A percentile compares a stretch with the other conserved stretches of the same genome.
Evolutionary conservation across 2,888 invertebrate genomes (phyloP).

Genomic region (Cyrtodaria siliqua): DNA sequence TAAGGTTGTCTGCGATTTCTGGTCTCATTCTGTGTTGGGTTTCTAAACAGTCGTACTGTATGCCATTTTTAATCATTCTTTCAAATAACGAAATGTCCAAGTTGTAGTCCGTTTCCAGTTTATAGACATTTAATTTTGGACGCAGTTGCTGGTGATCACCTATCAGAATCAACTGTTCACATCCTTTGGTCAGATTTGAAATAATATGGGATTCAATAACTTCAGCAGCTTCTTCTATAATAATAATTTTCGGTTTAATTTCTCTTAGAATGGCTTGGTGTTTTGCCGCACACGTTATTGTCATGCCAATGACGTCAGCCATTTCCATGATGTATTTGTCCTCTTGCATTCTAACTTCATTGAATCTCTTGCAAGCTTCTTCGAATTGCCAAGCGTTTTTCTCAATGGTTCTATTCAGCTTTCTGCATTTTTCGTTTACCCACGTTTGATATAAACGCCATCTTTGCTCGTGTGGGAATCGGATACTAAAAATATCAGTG

Average conservation of each 20-base stretch:
- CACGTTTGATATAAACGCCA: slow-evolving; percentile 87
- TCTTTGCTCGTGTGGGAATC: slow-evolving; percentile 73
- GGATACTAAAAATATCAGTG: too few species aligned
- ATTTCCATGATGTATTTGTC: slow-evolving; percentile 73
- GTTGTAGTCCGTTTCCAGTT: slow-evolving; percentile 89
- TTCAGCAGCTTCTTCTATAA: slow-evolving; percentile 96
- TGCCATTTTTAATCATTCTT: slow-evolving; percentile 90
- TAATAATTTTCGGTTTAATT: slow-evolving; percentile 85
- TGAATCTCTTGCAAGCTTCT: slow-evolving; percentile 17
- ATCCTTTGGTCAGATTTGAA: slow-evolving; percentile 90
- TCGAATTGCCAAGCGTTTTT: slow-evolving; percentile 43
- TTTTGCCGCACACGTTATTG: slow-evolving; percentile 83
- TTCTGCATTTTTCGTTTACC: slow-evolving; percentile 71
- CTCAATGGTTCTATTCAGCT: slow-evolving; percentile 46
- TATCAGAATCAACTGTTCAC: slow-evolving; percentile 94
- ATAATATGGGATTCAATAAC: slow-evolving; percentile 94
- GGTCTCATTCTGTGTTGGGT: slow-evolving; percentile 88
- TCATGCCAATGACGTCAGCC: slow-evolving; percentile 82
- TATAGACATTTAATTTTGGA: slow-evolving; percentile 90
- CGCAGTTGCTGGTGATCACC: slow-evolving; percentile 94
- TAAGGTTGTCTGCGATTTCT: slow-evolving; percentile 88
- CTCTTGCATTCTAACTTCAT: slow-evolving; percentile 54
- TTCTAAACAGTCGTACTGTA: slow-evolving; percentile 88
- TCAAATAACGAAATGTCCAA: slow-evolving; percentile 94
- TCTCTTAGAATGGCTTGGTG: slow-evolving; percentile 74